These are phyloP conservation scores for Solea solea DNA, from an alignment of 2,113 vertebrate genomes.

Conservation along the genomic window DNA sequence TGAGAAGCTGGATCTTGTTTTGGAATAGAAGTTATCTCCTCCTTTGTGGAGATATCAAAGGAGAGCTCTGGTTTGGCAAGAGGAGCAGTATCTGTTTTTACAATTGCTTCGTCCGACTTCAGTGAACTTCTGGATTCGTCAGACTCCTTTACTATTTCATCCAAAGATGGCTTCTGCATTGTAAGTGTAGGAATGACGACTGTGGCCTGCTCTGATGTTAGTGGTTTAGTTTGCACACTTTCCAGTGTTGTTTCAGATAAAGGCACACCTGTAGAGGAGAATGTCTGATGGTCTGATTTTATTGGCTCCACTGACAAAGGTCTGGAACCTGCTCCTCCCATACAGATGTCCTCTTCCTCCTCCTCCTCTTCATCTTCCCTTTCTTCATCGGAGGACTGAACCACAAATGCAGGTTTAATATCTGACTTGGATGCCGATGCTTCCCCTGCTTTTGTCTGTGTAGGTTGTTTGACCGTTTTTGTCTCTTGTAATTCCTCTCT, in stretches of 20 bases:
- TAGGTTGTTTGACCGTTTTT: constrained; percentile 51
- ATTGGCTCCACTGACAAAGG: constrained; percentile 70
- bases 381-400: constrained; percentile 80
- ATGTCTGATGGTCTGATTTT: constrained; percentile 56
- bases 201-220: constrained; percentile 29
- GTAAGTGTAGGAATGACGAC: constrained; percentile 58
- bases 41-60: constrained; percentile 31
- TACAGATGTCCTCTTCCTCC: constrained; percentile 72
- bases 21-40: constrained; percentile 26
- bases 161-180: constrained; percentile 71
- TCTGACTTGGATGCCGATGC: constrained; percentile 41
- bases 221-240: constrained; percentile 46
- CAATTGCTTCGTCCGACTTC: constrained; percentile 35
- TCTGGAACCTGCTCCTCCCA: constrained; percentile 74
- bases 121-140: constrained; percentile 34
- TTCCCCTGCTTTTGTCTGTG: constrained; percentile 30
- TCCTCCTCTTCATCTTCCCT: constrained; percentile 76
- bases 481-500: constrained; percentile 75
- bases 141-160: constrained; percentile 64
- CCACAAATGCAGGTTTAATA: constrained; percentile 61
- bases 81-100: constrained; percentile 45
- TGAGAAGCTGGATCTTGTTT: constrained; percentile 28
- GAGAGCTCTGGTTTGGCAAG: constrained; percentile 44
- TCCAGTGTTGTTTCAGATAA: constrained; percentile 20
- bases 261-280: constrained; percentile 45